Evolutionary conservation across 2,113 vertebrate genomes (phyloP), one percentile per base, ranked within the genome.

Genomic region (Stictonetta naevosa): DNA sequence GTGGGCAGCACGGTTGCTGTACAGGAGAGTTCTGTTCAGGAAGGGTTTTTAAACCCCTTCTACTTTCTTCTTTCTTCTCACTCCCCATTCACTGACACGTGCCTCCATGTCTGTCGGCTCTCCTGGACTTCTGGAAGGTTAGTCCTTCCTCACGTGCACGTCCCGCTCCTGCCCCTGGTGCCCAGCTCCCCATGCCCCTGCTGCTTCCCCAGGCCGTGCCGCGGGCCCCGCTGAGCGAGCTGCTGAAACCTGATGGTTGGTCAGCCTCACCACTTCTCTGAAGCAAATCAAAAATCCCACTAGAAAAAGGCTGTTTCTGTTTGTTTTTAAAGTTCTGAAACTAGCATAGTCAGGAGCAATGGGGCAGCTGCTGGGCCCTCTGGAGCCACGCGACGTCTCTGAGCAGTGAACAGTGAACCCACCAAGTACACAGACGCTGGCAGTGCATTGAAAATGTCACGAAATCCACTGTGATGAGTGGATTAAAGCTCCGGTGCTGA

Each of bases 391-490:
- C 14, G 3, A 8, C 6, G 11, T 8, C 29, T 2, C 34, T 4
- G 52, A 34, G 26, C 58, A 21, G 78, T 58, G 50, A 36, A 2
- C 17, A 14, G 78, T 42, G 50, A 36, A 3, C 17, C 40, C 29
- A n/a, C 3, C 1, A 0, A 40, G 26, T 14, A 1, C 0, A 1
- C 1, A 1, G 2, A 0, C 4, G 40, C 26, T 23, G 7, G 11
- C 2, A 2, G 53, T 1, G 1, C 3, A 0, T 4, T 16, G 25
- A 10, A 8, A 23, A 10, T 6, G 53, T 3, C 0, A 31, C 16
- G 2, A 23, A 40, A 48, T 36, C 36, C 25, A 2, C 25, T 3
- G 52, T 19, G 6, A 9, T 6, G 3, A 1, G 29, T 3, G n/a
- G 34, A 21, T 9, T 3, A 4, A 7, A 8, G 5, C n/a, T 16